Evolutionary conservation across 2,797 vertebrate species (phyloP).

Genomic region (Rhinophrynus dorsalis): DNA sequence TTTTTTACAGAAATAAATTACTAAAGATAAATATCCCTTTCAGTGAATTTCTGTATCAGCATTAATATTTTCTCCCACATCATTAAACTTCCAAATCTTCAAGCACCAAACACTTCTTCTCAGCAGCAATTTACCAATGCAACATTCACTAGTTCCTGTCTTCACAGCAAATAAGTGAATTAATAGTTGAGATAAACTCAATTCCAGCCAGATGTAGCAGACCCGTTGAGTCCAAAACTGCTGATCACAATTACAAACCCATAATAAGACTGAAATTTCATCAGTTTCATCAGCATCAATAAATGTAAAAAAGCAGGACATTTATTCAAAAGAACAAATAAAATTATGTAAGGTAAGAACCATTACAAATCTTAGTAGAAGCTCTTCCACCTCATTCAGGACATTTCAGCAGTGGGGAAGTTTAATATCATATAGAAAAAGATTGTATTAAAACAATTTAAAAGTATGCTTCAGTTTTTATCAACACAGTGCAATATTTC

Average conservation of each 20-base stretch:
- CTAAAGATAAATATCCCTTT: constrained; percentile 49
- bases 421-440: too few species aligned
- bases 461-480: too few species aligned
- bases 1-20: constrained; percentile 46
- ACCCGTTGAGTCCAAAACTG: constrained; percentile 38
- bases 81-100: constrained; percentile 46
- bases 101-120: constrained; percentile 29
- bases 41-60: constrained; percentile 45
- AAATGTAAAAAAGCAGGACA: constrained; percentile 7
- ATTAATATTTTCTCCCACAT: constrained; percentile 48
- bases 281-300: constrained; percentile 32
- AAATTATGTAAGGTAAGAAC: too few species aligned
- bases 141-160: constrained; percentile 39
- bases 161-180: constrained; percentile 41
- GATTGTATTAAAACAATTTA: too few species aligned
- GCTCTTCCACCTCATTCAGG: too few species aligned
- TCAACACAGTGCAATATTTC: too few species aligned
- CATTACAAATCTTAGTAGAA: too few species aligned
- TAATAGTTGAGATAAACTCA: constrained; percentile 47
- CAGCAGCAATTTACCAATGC: constrained; percentile 40
- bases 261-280: constrained; percentile 42
- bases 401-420: too few species aligned
- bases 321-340: constrained; percentile 4
- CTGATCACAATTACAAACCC: constrained; percentile 44
- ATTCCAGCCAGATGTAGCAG: constrained; percentile 43